Evolutionary conservation across 1,140 invertebrate genomes (phyloP).

Genomic region (Charaxes varanes): DNA sequence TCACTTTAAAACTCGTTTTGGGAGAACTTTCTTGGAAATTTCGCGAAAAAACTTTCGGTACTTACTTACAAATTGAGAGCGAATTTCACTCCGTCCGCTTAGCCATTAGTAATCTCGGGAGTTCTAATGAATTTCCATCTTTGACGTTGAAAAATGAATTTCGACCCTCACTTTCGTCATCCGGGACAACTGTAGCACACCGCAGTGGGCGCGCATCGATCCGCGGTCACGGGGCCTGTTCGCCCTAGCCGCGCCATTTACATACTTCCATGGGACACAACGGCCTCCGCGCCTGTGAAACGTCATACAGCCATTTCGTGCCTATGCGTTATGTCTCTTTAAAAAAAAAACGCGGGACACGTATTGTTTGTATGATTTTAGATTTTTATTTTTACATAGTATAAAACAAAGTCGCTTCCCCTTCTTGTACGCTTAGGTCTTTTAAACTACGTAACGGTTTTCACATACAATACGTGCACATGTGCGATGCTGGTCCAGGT

Average conservation of each 20-base stretch:
- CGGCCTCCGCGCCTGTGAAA: no score
- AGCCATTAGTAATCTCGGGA: constrained; percentile 73
- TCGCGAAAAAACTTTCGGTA: constrained; percentile 65
- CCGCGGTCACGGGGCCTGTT: constrained; percentile 30
- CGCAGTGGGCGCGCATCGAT: constrained; percentile 41
- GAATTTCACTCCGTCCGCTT: constrained; percentile 71
- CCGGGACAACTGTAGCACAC: constrained; percentile 50
- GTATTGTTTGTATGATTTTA: no score
- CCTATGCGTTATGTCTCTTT: no score
- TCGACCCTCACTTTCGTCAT: constrained; percentile 52
- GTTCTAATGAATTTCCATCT: constrained; percentile 73
- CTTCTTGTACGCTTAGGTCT: no score
- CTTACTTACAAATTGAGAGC: constrained; percentile 74
- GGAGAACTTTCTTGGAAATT: constrained; percentile 65
- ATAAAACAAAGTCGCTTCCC: no score
- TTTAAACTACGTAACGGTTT: no score
- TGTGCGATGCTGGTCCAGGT: no score
- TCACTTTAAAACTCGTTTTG: constrained; percentile 67
- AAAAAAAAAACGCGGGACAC: no score
- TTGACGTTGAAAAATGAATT: constrained; percentile 73
- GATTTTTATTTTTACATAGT: no score
- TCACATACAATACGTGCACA: no score
- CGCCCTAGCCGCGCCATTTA: constrained; percentile 28
- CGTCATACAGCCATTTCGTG: no score
- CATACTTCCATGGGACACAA: constrained; percentile 26